Base-by-base conservation (phyloP, 2,113 vertebrate genomes). In the Menura novaehollandiae region DNA sequence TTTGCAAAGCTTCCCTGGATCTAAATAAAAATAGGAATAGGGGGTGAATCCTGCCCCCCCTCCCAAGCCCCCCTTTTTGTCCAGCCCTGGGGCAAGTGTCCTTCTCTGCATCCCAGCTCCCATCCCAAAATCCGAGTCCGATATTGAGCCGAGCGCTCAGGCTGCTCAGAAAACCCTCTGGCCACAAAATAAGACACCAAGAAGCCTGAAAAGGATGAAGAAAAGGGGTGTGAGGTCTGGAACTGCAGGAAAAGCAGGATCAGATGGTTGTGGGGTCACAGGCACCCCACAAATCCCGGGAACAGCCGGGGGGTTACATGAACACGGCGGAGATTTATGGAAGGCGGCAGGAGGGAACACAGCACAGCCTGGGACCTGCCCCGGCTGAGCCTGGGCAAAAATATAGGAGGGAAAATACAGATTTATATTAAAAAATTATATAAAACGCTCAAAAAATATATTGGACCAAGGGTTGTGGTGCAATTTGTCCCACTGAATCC, bases 101-200 rank as follows among this genome's bases (percentile, higher is more conserved):
- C 13, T 32, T 35, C 46, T 23, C 0, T 1, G 6, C 51, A 37
- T 20, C 60, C 74, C 85, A 44, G 10, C 19, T 81, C 59, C 56
- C 64, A 71, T 28, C 66, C 47, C 58, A 66, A 74, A 90, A 94
- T 7, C 3, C 0, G 3, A 78, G 37, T 8, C 11, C 0, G 5
- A 39, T 2, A 15, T 0, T 2, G 2, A 78, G 47, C 56, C 0
- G 0, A 69, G 37, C n/a, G n/a, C 51, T 80, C 44, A 0, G 19
- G 49, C 33, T 22, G 41, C 13, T 64, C 53, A 17, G 72, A 13
- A 95, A 75, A 2, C 7, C 22, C 13, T 6, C 33, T 4, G 44
- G 26, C 17, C 8, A 18, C 15, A 47, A 24, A 79, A 22, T 4
- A n/a, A 67, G 16, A 53, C 10, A 1, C 5, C 20, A 23, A 91